Evolutionary conservation across 2,113 vertebrate genomes (phyloP).

Genomic region (Phalacrocorax aristotelis): DNA sequence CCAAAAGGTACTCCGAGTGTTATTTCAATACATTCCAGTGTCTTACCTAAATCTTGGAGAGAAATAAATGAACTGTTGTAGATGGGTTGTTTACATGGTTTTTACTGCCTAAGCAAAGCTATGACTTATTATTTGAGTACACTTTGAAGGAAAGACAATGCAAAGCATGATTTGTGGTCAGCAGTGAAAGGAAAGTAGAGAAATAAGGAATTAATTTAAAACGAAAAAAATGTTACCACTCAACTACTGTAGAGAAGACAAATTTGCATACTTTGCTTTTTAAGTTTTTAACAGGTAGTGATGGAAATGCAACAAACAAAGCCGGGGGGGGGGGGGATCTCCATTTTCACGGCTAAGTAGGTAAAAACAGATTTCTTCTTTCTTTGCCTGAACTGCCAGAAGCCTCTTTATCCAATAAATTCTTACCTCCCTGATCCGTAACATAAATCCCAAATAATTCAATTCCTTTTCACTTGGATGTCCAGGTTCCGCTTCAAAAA

Average conservation of each 20-base stretch:
- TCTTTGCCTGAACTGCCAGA: background rate
- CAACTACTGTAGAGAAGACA: background rate
- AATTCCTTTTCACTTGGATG: background rate
- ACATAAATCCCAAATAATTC: background rate
- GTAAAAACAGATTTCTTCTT: background rate
- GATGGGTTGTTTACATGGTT: background rate
- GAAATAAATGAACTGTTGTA: background rate
- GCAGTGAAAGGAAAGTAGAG: background rate
- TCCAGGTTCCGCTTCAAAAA: background rate
- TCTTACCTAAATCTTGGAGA: background rate
- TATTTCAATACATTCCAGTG: background rate
- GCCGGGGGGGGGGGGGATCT: fast-evolving
- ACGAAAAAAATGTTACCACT: background rate
- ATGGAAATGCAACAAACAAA: background rate
- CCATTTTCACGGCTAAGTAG: background rate
- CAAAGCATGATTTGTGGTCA: background rate
- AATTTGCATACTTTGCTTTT: background rate
- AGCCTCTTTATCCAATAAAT: background rate
- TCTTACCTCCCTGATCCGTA: background rate
- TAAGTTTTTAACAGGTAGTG: background rate
- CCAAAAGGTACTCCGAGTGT: background rate
- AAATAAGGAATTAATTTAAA: background rate
- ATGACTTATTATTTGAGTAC: background rate
- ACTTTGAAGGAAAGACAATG: background rate
- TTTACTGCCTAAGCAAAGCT: background rate